Evolutionary conservation across 2,113 vertebrate species (phyloP).

Genomic region (Crotalus helleri): DNA sequence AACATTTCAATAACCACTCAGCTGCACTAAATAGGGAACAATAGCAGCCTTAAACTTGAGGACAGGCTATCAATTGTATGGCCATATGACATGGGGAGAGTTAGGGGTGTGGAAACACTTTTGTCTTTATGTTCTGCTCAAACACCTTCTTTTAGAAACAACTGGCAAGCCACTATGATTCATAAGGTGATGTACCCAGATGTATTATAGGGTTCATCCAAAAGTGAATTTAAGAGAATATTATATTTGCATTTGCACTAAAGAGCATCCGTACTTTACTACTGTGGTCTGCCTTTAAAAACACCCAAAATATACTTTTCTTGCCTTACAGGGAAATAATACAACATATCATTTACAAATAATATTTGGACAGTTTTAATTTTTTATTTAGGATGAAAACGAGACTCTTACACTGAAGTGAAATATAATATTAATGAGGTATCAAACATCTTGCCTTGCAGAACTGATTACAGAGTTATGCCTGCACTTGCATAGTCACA

Average conservation of each 20-base stretch:
- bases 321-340: accelerated
- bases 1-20: not conserved
- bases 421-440: not conserved
- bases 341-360: not conserved
- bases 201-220: not conserved
- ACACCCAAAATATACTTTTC: not conserved
- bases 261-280: not conserved
- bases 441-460: not conserved
- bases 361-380: not conserved
- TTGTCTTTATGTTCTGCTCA: not conserved
- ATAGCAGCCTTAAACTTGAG: not conserved
- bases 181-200: not conserved
- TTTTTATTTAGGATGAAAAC: not conserved
- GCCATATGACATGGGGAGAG: not conserved
- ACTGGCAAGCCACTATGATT: too few relatives aligned
- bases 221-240: not conserved
- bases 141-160: not conserved
- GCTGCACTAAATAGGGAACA: not conserved
- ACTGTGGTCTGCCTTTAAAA: not conserved
- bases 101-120: not conserved
- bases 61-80: not conserved
- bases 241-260: not conserved
- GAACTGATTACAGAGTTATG: not conserved
- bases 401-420: not conserved
- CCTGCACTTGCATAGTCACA: not conserved